Base-by-base conservation (phyloP, 2,888 invertebrate genomes). In the Nomada ruficornis region DNA sequence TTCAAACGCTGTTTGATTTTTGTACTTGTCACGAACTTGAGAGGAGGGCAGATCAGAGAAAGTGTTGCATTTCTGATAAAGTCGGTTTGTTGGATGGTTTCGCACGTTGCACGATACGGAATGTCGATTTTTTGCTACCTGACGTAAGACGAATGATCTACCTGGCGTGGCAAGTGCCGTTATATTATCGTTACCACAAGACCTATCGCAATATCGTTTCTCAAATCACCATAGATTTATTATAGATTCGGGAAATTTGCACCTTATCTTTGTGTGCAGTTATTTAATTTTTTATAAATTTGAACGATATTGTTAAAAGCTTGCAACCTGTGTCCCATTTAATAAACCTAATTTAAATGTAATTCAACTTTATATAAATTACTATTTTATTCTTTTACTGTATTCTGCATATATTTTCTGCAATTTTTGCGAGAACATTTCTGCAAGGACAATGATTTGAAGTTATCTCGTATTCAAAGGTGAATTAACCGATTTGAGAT, bases 141-240 rank as follows among this genome's bases (percentile, higher is more conserved):
- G 85, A 85, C 57, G 81, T 57, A 84, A 86, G 80, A 77, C 23
- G 63, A 63, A 36, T 59, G 67, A 70, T 77, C 57, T 63, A 52
- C 29, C 57, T 54, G 72, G 69, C 59, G 82, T 74, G 68, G 69
- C 84, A 81, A 63, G 84, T 78, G 80, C 72, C 77, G 80, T 85
- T 85, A 86, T 72, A 69, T 75, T 84, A 65, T 50, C 75, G 64
- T 67, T 76, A 13, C 72, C 29, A 59, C 29, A 20, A 50, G 54
- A 36, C 50, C 26, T 64, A 73, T 59, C n/a, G 36, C 70, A 80
- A 65, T 76, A 64, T 80, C 72, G 67, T 71, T 68, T 54, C 62
- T 29, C 69, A 36, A 36, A 36, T 36, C 36, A 36, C 36, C 36
- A 36, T 36, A 7, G 36, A 36, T 36, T 36, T 36, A 36, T 36